Conservation (phyloP, 2,888 invertebrate genomes). For the Oasisia sp. region DNA sequence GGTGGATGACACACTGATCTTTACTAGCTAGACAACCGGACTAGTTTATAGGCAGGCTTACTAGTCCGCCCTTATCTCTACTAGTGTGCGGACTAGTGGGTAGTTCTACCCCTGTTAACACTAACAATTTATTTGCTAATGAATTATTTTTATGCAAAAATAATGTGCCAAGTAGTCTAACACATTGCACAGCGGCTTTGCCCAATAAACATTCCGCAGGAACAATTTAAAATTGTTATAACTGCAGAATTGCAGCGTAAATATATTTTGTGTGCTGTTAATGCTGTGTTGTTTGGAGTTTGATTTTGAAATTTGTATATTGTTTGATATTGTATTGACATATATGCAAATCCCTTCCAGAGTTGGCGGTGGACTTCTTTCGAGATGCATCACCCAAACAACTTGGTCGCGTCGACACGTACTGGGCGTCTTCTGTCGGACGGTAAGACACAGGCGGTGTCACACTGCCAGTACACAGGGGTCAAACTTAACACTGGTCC, state of each 20-base stretch:
- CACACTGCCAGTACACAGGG: slow-evolving; percentile 50
- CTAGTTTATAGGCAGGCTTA: no score
- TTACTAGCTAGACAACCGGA: no score
- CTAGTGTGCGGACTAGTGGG: no score
- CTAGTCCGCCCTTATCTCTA: no score
- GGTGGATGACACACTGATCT: no score
- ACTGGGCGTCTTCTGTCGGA: slow-evolving; percentile 57
- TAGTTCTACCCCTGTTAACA: no score
- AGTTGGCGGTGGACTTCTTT: slow-evolving; percentile 83
- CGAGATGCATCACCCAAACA: slow-evolving; percentile 71
- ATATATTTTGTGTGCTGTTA: slow-evolving; percentile 14
- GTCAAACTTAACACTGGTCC: not conserved
- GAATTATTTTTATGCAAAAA: no score
- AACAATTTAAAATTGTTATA: not conserved
- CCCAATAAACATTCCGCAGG: not conserved
- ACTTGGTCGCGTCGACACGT: slow-evolving; percentile 60
- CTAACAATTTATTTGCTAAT: no score
- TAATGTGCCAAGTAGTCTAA: no score
- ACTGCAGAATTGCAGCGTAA: not conserved
- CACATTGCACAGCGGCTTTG: no score
- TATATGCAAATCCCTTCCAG: slow-evolving; percentile 26
- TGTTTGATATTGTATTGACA: not conserved
- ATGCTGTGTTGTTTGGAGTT: slow-evolving; percentile 1
- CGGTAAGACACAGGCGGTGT: slow-evolving; percentile 46
- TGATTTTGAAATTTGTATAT: not conserved